A percentile compares a stretch with the other conserved stretches of the same genome.
Evolutionary conservation across 2,888 invertebrate genomes (phyloP).

Genomic region (Phyllotreta striolata): DNA sequence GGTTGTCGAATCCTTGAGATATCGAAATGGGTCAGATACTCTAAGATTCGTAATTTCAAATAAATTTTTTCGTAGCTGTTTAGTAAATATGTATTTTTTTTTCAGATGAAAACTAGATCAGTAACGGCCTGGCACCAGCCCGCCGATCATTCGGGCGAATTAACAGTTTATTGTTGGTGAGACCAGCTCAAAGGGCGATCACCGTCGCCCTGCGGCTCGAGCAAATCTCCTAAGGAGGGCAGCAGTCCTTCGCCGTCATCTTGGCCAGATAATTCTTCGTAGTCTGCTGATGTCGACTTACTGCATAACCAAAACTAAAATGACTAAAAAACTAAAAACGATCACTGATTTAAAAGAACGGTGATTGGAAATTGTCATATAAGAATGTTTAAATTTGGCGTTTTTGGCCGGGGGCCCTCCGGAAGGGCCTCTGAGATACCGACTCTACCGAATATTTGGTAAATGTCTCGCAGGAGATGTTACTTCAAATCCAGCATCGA

Average conservation of each 20-base stretch:
- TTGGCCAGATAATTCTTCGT: constrained; percentile 45
- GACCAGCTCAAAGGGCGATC: constrained; percentile 58
- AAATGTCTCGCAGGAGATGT: constrained; percentile 1
- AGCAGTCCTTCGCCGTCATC: constrained; percentile 46
- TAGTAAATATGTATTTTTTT: constrained; percentile 48
- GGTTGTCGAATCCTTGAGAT: not conserved
- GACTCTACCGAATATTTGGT: no score
- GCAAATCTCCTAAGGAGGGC: constrained; percentile 43
- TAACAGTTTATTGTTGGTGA: constrained; percentile 86
- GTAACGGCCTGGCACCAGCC: constrained; percentile 79
- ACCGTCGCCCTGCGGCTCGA: constrained; percentile 50
- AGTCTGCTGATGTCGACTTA: constrained; percentile 35
- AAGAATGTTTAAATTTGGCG: no score
- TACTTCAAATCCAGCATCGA: constrained; percentile 13
- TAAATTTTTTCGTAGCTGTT: not conserved
- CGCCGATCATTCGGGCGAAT: constrained; percentile 75
- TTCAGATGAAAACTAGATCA: constrained; percentile 78
- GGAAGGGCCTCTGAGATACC: no score
- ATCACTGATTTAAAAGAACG: not conserved
- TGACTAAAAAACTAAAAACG: constrained; percentile 30
- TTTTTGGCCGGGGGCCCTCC: no score
- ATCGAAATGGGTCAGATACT: no score
- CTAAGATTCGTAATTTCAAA: no score
- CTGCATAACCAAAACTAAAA: constrained; percentile 34
- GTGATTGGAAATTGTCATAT: not conserved